A percentile compares a stretch with the other conserved stretches of the same genome.
These are phyloP conservation scores for Lampris incognitus DNA, from an alignment of 2,113 vertebrate species.

Conservation along the genomic window DNA sequence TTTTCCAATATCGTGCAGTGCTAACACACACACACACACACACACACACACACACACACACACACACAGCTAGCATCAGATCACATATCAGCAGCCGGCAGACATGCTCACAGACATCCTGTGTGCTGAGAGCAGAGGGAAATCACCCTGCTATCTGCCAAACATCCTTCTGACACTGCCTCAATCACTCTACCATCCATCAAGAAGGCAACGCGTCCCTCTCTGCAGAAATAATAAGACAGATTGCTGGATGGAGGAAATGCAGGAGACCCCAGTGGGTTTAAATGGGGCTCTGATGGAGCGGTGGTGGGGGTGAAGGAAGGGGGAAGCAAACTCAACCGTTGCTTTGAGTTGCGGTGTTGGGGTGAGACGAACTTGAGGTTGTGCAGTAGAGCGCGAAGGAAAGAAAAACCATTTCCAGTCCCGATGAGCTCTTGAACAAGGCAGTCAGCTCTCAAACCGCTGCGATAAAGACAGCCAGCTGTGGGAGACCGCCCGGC, in stretches of 20 bases:
- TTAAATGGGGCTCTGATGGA: too few relatives aligned
- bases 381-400: too few relatives aligned
- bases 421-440: too few relatives aligned
- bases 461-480: too few relatives aligned
- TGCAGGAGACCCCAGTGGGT: neutral
- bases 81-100: conserved; percentile 66
- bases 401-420: too few relatives aligned
- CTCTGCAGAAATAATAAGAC: neutral
- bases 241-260: conserved; percentile 17
- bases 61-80: conserved; percentile 35
- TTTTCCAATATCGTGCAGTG: too few relatives aligned
- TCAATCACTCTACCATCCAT: conserved; percentile 41
- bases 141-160: conserved; percentile 24
- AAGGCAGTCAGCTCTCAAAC: too few relatives aligned
- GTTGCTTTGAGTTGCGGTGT: too few relatives aligned
- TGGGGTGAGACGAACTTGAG: too few relatives aligned
- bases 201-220: neutral
- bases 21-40: conserved; percentile 9
- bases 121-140: conserved; percentile 45
- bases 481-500: too few relatives aligned
- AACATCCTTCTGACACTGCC: conserved; percentile 3
- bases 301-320: too few relatives aligned
- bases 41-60: conserved; percentile 6
- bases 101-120: conserved; percentile 68
- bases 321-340: too few relatives aligned